Base-by-base conservation (phyloP, 1,140 invertebrate species). In the Brachionus calyciflorus region DNA sequence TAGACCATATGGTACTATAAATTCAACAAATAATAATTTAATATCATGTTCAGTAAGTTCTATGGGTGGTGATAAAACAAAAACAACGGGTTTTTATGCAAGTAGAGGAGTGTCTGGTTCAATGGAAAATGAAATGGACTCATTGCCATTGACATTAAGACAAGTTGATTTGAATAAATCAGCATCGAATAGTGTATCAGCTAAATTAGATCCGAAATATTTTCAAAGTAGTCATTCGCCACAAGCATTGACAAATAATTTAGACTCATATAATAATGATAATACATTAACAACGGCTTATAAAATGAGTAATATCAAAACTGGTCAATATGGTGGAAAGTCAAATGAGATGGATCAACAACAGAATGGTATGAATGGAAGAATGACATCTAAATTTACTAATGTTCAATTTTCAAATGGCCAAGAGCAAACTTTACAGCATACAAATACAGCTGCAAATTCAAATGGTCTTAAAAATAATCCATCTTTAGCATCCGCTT, bases 201-300 rank as follows among this genome's bases (percentile, higher is more conserved):
- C 44, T 33, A 73, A 55, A 73, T 26, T 73, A n/a, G 69, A 73
- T 55, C 69, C 69, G 0, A 73, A 73, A 53, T 73, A 73, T n/a
- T 73, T 73, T 51, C 69, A 73, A 41, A 73, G n/a, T n/a, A n/a
- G 46, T 30, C 69, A 73, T 49, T 73, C 69, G 10, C 69, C 69
- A 14, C 69, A 73, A 37, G n/a, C 51, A 28, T 41, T 26, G 2
- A 33, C 41, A 7, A 48, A n/a, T 51, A 26, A 21, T n/a, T 37
- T 9, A 7, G 33, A 70, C 10, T 14, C 33, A n/a, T 41, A 51
- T 51, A 30, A n/a, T 33, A 30, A 70, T 26, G 19, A 51, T 21
- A 26, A n/a, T n/a, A n/a, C n/a, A n/a, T n/a, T n/a, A n/a, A n/a
- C n/a, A n/a, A n/a, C 48, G 19, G 28, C 44, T 48, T 28, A 24